phyloP scores from a whole-genome alignment of 2,113 vertebrate species.

The Lophotis ruficrista region DNA sequence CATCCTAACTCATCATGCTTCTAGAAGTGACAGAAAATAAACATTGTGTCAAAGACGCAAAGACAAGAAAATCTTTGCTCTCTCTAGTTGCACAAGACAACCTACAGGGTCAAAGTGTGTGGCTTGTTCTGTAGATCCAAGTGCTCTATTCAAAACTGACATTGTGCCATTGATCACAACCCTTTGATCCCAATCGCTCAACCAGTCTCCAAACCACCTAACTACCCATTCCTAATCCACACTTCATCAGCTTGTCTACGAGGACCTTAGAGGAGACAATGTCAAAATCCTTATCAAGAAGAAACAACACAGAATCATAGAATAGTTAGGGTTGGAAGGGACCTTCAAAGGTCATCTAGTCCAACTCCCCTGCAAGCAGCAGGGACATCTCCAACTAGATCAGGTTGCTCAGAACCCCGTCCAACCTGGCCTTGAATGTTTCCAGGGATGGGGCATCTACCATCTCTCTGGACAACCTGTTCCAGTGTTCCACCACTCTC shows the following conservation, averaged over 20 bases:
- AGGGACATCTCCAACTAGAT: too few relatives aligned
- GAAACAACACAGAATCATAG: not conserved
- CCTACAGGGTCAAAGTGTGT: not conserved
- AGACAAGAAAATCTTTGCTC: not conserved
- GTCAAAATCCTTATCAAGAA: not conserved
- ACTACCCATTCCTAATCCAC: not conserved
- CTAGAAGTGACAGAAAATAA: not conserved
- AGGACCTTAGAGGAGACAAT: not conserved
- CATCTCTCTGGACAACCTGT: too few relatives aligned
- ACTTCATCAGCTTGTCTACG: not conserved
- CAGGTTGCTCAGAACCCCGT: too few relatives aligned
- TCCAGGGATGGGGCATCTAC: too few relatives aligned
- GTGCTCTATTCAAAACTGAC: not conserved
- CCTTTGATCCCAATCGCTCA: not conserved
- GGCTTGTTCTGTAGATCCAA: not conserved
- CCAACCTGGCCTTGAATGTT: too few relatives aligned
- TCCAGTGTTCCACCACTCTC: too few relatives aligned
- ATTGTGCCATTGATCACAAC: not conserved
- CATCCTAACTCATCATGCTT: not conserved
- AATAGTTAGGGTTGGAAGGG: too few relatives aligned
- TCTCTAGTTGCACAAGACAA: not conserved
- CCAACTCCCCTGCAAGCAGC: too few relatives aligned
- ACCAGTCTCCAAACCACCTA: not conserved
- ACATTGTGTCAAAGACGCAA: not conserved
- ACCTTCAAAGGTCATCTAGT: too few relatives aligned